Evolutionary conservation across 2,888 invertebrate species (phyloP), one percentile per base, ranked within the genome.

Genomic region (Lucinisca nassula): DNA sequence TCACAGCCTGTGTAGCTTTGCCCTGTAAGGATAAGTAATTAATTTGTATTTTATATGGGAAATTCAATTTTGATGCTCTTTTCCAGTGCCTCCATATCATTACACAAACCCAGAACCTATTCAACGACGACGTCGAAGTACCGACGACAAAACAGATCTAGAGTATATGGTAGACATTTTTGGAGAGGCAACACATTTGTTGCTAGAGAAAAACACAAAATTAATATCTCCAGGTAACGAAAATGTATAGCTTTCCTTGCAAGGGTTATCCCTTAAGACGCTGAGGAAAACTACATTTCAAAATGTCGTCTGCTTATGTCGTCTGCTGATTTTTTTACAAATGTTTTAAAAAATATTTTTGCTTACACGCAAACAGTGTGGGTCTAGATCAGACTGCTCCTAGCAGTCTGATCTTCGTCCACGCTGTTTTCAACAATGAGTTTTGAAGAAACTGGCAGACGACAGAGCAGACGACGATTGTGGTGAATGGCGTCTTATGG

Each of bases 51-150:
- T 10, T 40, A 40, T 8, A 10, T 40, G 40, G 8, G 14, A 40
- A 10, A 37, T 27, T 27, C 21, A 51, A 4, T 51, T 61, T n/a
- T n/a, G n/a, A 40, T 72, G 2, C 70, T 12, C 21, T 58, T 2
- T 84, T 87, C 49, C 85, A 93, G 93, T 94, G 14, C 93, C 93
- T 32, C 84, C 84, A 6, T 93, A 93, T 82, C 90, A 88, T 70
- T 86, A 90, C 67, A 90, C 89, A 14, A 73, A 85, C 21, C 93
- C 91, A 0, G 82, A 84, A 10, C 87, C 88, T 1, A 51, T 89
- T 30, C 84, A 87, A 45, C 70, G 86, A 40, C 73, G 85, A 70
- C 55, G 79, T 21, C 75, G 75, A 30, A 38, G 79, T 0, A n/a
- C 67, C 0, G 32, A 35, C 3, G 45, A 40, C 35, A 82, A 55